Evolutionary conservation across 92 coral and sea anemone genomes (phyloP).

Genomic region (Virgularia gustaviana): DNA sequence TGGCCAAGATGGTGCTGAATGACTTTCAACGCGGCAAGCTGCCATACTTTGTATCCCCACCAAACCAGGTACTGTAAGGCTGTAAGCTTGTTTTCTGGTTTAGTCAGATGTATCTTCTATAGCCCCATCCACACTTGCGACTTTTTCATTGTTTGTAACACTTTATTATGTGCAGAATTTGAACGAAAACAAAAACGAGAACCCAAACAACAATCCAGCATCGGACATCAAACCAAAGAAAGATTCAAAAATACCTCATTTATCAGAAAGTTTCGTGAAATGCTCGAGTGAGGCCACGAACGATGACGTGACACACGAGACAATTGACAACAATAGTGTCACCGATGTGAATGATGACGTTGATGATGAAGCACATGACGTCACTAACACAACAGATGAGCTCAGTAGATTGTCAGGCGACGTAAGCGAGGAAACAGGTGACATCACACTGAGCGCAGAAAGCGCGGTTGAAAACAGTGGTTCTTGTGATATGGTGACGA

Average conservation of each 20-base stretch:
- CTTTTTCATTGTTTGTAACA: no score
- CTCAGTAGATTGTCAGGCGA: neutral
- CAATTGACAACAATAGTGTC: neutral
- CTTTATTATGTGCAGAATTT: no score
- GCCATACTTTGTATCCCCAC: slow-evolving; percentile 93
- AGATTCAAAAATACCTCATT: slow-evolving; percentile 46
- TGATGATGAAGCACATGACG: neutral
- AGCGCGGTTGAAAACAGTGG: neutral
- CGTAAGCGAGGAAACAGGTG: neutral
- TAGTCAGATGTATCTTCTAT: neutral
- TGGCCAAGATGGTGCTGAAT: slow-evolving; percentile 93
- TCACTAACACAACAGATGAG: neutral
- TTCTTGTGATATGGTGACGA: neutral
- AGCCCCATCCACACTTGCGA: neutral
- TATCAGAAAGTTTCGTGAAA: slow-evolving; percentile 71
- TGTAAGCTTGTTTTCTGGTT: neutral
- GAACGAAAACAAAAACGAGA: neutral
- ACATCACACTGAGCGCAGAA: neutral
- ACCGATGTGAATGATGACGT: neutral
- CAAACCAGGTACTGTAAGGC: slow-evolving; percentile 87
- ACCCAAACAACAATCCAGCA: neutral
- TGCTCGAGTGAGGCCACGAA: slow-evolving; percentile 28
- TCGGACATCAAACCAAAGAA: slow-evolving; percentile 13
- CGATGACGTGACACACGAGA: neutral
- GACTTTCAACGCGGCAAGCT: slow-evolving; percentile 96